Base-by-base conservation (phyloP, 2,888 invertebrate genomes). In the Ellobium chinense region DNA sequence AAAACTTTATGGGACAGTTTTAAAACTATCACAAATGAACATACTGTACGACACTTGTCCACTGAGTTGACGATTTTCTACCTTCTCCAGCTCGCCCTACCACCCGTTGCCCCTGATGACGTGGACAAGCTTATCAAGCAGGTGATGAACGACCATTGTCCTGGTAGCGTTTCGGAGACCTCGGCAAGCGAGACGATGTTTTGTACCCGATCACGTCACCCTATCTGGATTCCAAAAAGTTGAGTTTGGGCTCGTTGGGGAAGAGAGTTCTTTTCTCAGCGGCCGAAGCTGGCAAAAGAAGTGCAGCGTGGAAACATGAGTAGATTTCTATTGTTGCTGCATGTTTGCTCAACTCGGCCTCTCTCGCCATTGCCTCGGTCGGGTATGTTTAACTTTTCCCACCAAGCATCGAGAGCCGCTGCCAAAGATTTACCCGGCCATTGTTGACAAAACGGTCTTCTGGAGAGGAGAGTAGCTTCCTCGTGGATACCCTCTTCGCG, bases 391-490 rank as follows among this genome's bases (percentile, higher is more conserved):
- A 60, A 72, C 72, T 58, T 72, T 37, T 60, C 60, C 72, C 72
- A 60, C 72, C 72, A 9, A 2, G 68, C 68, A 27, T 12, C 39
- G 5, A 69, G 12, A 24, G 24, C 34, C 24, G 60, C 9, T 4
- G 29, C 18, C 4, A 14, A 72, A 24, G 46, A 72, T 72, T 72
- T 72, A 72, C 56, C 58, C 72, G 46, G 72, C 58, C n/a, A 60
- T n/a, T 72, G 58, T 72, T 72, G 72, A 72, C 72, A 72, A 72
- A 72, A 72, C 72, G 58, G 72, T 58, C 72, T 36, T 58, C 58
- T 24, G 58, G 4, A 14, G 34, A 58, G 1, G 36, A 34, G n/a
- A 70, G 56, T 56, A 31, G 34, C 56, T 21, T 1, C 18, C 56
- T 70, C 31, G 34, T 62, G 24, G n/a, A n/a, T 66, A n/a, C 36